Evolutionary conservation across 1,140 invertebrate genomes (phyloP).

Genomic region (Orchesella cincta): DNA sequence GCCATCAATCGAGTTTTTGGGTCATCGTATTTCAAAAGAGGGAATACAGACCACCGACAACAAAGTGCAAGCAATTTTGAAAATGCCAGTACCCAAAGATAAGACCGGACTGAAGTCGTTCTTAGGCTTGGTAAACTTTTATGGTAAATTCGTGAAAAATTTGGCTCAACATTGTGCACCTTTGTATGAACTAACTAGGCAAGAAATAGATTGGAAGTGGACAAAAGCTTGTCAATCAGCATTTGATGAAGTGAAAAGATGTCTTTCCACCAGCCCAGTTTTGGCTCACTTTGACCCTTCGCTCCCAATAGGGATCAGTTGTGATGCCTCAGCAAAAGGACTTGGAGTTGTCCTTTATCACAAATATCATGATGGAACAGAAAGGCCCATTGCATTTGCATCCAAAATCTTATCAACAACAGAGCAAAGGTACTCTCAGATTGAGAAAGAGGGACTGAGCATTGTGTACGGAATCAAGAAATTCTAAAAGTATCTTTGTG

Average conservation of each 20-base stretch:
- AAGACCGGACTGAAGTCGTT: conserved; percentile 49
- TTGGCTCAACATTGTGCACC: conserved; percentile 48
- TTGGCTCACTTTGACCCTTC: conserved; percentile 56
- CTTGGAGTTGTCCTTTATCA: conserved; percentile 59
- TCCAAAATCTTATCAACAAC: conserved; percentile 57
- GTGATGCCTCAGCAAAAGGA: conserved; percentile 56
- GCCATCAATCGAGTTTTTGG: conserved; percentile 54
- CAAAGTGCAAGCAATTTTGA: conserved; percentile 53
- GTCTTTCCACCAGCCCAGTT: conserved; percentile 27
- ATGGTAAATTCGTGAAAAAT: conserved; percentile 54
- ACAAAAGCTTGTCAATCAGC: conserved; percentile 46
- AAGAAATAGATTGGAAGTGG: conserved; percentile 51
- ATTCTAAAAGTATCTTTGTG: conserved; percentile 61
- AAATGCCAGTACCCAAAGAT: conserved; percentile 48
- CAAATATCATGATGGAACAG: conserved; percentile 52
- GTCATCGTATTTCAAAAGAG: conserved; percentile 54
- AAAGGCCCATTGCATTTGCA: conserved; percentile 59
- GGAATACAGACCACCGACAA: conserved; percentile 55
- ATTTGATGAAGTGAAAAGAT: conserved; percentile 51
- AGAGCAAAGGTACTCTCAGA: conserved; percentile 60
- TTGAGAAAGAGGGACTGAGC: conserved; percentile 61
- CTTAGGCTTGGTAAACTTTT: conserved; percentile 54
- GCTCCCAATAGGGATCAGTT: conserved; percentile 59
- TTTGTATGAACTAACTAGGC: conserved; percentile 49
- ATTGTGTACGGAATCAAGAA: conserved; percentile 58